Evolutionary conservation across 2,888 invertebrate genomes (phyloP), one percentile per base, ranked within the genome.

Genomic region (Pandemis cinnamomeana): DNA sequence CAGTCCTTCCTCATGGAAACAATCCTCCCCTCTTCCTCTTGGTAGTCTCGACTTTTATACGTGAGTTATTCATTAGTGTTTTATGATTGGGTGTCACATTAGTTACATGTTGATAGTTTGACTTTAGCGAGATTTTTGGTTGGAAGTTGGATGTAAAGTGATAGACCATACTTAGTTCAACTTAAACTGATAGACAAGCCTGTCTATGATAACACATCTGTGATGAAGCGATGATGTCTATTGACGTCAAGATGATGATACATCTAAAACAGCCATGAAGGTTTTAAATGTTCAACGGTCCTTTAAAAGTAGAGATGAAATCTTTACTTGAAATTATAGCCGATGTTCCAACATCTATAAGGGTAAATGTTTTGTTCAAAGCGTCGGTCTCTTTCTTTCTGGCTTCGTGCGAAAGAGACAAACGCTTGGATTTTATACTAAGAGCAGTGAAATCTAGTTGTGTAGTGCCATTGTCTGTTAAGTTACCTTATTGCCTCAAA

Each of bases 381-480:
- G 55, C 55, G 8, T 55, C 5, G 7, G 58, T 58, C 58, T 58
- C 58, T 58, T 27, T 58, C 27, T 27, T 27, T 11, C 58, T 27
- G 27, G 58, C 58, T 20, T 58, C 58, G 58, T 58, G 58, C 58
- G 27, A 58, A 11, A 27, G 58, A 10, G 58, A 58, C 27, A n/a
- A n/a, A 15, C 15, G 27, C 58, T 51, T 10, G 11, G 20, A 3
- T 10, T 20, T 55, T 55, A 7, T 15, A 7, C 3, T 58, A 42
- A 63, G 48, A 58, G 42, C 60, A 69, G 66, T 69, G 66, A 66
- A 71, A 71, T 71, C 67, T 79, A 79, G 78, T 80, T 76, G 51
- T 76, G 73, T 73, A 71, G 80, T 80, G 80, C 80, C 80, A 80
- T 80, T 15, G 55, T 77, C 48, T 68, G 71, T 75, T 76, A 68